Percentiles rank a stretch among this genome's conserved stretches.
phyloP scores from a whole-genome alignment of 2,888 invertebrate genomes.

The Sturmia bella region DNA sequence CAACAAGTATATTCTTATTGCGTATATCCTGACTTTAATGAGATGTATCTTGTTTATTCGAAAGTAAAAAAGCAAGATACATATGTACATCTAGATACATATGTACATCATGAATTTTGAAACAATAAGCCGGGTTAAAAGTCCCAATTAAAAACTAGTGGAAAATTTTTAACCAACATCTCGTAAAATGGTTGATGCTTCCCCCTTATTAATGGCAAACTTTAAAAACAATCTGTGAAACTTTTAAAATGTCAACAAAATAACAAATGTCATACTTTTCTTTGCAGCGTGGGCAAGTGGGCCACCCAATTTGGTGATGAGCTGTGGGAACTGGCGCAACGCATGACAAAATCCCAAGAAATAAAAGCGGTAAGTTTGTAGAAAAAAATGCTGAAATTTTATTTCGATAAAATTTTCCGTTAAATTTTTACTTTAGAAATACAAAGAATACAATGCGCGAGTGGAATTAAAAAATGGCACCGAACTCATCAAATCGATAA shows the following conservation, averaged over 20 bases:
- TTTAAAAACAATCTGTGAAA: too few species aligned
- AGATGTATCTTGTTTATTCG: too few species aligned
- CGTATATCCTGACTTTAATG: too few species aligned
- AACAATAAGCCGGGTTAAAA: too few species aligned
- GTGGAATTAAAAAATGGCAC: constrained; percentile 91
- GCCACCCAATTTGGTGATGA: constrained; percentile 90
- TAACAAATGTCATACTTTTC: background rate
- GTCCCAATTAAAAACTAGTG: too few species aligned
- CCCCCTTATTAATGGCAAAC: too few species aligned
- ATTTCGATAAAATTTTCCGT: background rate
- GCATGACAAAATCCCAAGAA: constrained; percentile 89
- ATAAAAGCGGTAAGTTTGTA: constrained; percentile 86
- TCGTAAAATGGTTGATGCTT: too few species aligned
- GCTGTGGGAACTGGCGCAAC: constrained; percentile 89
- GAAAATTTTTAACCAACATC: too few species aligned
- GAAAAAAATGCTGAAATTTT: background rate
- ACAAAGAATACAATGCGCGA: constrained; percentile 89
- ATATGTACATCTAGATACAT: too few species aligned
- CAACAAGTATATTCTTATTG: too few species aligned
- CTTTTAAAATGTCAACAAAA: background rate
- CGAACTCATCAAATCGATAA: constrained; percentile 89
- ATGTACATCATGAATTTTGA: too few species aligned
- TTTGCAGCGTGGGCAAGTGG: constrained; percentile 90
- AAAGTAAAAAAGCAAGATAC: too few species aligned
- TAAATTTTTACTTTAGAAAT: constrained; percentile 84